A percentile compares a stretch with the other conserved stretches of the same genome.
These are phyloP conservation scores for Sphaerophoria rueppellii DNA, from an alignment of 2,888 invertebrate species.

Conservation along the genomic window DNA sequence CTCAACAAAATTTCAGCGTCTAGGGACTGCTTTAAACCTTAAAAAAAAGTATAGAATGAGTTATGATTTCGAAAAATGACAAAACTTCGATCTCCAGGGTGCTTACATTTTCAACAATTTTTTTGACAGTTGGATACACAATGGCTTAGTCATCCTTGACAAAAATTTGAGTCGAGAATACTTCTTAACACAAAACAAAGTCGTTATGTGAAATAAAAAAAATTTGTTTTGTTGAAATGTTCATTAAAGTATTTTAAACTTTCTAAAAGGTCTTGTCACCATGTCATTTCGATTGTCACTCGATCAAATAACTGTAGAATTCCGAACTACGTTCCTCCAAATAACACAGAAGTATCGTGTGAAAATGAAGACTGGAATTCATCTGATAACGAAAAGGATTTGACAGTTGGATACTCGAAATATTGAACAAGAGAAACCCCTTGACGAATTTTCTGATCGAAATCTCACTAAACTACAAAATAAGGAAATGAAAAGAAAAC, in stretches of 20 bases:
- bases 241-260: neutral
- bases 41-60: too few relatives aligned
- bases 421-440: neutral
- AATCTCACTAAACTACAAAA: slow-evolving; percentile 17
- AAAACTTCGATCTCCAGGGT: too few relatives aligned
- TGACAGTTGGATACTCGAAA: slow-evolving; percentile 32
- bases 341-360: slow-evolving; percentile 9
- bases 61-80: too few relatives aligned
- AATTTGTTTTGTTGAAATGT: neutral
- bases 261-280: neutral
- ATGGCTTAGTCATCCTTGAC: too few relatives aligned
- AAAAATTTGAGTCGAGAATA: too few relatives aligned
- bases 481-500: slow-evolving; percentile 3
- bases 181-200: too few relatives aligned
- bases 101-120: too few relatives aligned
- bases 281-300: neutral
- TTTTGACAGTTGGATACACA: too few relatives aligned
- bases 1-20: too few relatives aligned
- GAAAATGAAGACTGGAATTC: neutral
- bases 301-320: neutral
- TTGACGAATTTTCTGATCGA: neutral
- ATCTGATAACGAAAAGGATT: slow-evolving; percentile 18
- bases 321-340: neutral
- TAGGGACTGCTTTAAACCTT: too few relatives aligned
- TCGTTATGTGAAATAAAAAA: too few relatives aligned